Evolutionary conservation across 1,140 invertebrate genomes (phyloP), one percentile per base, ranked within the genome.

Genomic region (Proales similis): DNA sequence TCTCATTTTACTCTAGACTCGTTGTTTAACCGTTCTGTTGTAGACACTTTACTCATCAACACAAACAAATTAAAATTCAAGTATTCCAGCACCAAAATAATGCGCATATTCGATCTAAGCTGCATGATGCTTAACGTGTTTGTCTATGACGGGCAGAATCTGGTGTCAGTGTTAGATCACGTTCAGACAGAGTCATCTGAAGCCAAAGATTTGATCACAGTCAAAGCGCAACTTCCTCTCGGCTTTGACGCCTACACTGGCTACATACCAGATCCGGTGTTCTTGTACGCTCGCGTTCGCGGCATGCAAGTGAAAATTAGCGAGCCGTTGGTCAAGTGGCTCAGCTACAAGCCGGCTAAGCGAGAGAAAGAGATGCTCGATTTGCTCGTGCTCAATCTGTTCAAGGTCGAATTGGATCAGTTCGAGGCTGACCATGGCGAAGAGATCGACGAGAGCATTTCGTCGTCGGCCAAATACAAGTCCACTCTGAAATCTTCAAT

Each of bases 41-140:
- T 42, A 3, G 51, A 53, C 19, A 53, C 27, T 19, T n/a, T 53
- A 3, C 11, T 32, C 38, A 9, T 57, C 17, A 42, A 42, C 24
- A 42, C 32, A 19, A 57, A 57, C 22, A 42, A 57, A n/a, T 11
- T 57, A 7, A 57, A 57, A 20, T 4, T 20, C 36, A 57, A 57
- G 24, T 57, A 57, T 42, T 57, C 51, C 14, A 14, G 39, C 3
- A 57, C 51, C 36, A 57, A 57, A 57, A 57, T 57, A 42, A 57
- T 57, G 51, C 51, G 45, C 39, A 57, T 57, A 4, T 29, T 57
- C 45, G 36, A 57, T 42, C 19, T 57, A 4, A 57, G 45, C 45
- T 42, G 33, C 22, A 57, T 42, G 17, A 42, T 57, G 51, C 30
- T 26, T 57, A 57, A 42, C 22, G 11, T 57, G 11, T 57, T n/a